phyloP scores from a whole-genome alignment of 2,113 vertebrate genomes.

The Phasianus colchicus region DNA sequence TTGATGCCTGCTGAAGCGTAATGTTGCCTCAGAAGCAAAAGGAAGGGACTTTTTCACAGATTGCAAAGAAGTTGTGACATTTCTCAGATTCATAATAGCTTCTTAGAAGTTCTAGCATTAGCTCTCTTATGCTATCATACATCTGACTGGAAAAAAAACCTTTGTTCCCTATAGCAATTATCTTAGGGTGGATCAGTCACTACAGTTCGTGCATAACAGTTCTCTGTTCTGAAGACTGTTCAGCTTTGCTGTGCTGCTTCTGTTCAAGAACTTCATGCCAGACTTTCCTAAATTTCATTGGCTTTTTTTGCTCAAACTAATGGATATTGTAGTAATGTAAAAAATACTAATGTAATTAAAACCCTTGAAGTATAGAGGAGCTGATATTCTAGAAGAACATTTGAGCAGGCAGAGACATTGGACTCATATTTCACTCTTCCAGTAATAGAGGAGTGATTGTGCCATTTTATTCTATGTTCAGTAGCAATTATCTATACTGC shows the following conservation, averaged over 20 bases:
- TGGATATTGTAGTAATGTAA: neutral
- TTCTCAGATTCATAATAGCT: slow-evolving; percentile 39
- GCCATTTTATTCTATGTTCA: neutral
- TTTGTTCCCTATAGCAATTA: slow-evolving; percentile 28
- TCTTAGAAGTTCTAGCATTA: slow-evolving; percentile 44
- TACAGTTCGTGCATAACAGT: neutral
- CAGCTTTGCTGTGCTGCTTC: neutral
- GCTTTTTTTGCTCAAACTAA: neutral
- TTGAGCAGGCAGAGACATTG: neutral
- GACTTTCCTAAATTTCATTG: neutral
- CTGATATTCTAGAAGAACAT: neutral
- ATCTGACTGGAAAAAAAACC: slow-evolving; percentile 11
- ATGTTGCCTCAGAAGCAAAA: slow-evolving; percentile 33
- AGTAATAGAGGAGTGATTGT: neutral
- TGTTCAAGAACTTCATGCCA: neutral
- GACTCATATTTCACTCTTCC: neutral
- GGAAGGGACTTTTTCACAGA: neutral
- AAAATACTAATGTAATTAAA: neutral
- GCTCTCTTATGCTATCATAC: neutral
- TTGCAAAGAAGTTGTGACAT: slow-evolving; percentile 35
- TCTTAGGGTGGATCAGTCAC: neutral
- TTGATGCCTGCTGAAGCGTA: neutral
- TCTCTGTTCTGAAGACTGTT: neutral
- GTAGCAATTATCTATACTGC: neutral
- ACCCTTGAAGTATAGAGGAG: neutral